phyloP scores from a whole-genome alignment of 2,113 vertebrate genomes.

The Hydropotes inermis region DNA sequence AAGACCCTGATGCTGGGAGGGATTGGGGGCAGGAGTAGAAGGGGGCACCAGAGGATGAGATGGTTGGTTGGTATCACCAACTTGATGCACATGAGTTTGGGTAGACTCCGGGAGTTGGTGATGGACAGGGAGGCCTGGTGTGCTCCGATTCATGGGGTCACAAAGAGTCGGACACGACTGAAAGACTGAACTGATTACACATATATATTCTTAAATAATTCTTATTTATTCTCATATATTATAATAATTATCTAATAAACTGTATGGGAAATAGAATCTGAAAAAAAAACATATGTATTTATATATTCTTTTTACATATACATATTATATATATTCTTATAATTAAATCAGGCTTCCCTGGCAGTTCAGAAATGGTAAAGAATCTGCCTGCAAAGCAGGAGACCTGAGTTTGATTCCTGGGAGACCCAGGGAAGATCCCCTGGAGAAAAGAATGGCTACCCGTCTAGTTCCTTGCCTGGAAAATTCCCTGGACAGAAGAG shows the following conservation, averaged over 20 bases:
- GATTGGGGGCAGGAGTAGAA: too few relatives aligned
- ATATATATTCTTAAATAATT: background rate
- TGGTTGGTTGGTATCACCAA: too few relatives aligned
- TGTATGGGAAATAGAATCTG: background rate
- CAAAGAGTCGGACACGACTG: too few relatives aligned
- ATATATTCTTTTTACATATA: background rate
- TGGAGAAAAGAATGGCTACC: background rate
- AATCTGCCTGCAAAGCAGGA: background rate
- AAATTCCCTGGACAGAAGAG: background rate
- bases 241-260: background rate
- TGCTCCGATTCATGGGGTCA: too few relatives aligned
- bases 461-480: background rate
- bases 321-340: background rate
- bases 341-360: background rate
- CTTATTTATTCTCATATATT: background rate
- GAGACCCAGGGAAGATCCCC: background rate
- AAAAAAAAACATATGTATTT: background rate
- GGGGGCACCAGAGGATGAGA: too few relatives aligned
- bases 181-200: too few relatives aligned
- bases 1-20: too few relatives aligned
- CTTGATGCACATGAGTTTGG: too few relatives aligned
- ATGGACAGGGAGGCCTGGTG: too few relatives aligned
- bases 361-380: background rate
- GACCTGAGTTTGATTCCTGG: background rate
- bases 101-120: too few relatives aligned